Evolutionary conservation across 2,113 vertebrate species (phyloP).

Genomic region (Etheostoma cragini): DNA sequence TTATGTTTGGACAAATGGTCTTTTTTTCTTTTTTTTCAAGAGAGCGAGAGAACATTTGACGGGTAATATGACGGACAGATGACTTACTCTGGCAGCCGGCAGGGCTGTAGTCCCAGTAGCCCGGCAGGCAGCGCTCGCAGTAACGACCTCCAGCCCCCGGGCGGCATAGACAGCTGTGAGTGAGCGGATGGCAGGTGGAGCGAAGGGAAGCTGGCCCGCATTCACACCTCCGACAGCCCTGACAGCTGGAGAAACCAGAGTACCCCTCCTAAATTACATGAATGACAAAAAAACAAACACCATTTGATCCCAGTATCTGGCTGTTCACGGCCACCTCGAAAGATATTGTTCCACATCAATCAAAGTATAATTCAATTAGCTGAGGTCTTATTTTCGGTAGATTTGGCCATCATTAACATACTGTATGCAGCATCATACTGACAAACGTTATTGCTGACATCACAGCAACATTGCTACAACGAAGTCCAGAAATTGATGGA

Average conservation of each 20-base stretch:
- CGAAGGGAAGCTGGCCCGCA: constrained; percentile 82
- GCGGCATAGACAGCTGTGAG: constrained; percentile 84
- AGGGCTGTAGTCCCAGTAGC: constrained; percentile 85
- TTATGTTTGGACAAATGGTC: constrained; percentile 22
- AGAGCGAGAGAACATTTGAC: constrained; percentile 17
- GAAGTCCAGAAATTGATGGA: background rate
- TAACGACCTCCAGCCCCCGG: constrained; percentile 84
- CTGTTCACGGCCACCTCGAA: constrained; percentile 3
- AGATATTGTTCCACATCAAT: background rate
- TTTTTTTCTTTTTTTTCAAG: background rate
- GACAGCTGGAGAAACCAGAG: constrained; percentile 86
- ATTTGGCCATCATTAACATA: background rate
- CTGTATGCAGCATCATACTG: background rate
- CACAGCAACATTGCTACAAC: background rate
- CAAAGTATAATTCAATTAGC: background rate
- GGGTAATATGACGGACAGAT: background rate
- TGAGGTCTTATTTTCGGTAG: background rate
- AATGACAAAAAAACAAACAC: constrained; percentile 36
- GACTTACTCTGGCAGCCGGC: constrained; percentile 86
- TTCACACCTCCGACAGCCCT: constrained; percentile 85
- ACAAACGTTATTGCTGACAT: background rate
- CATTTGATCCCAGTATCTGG: constrained; percentile 2
- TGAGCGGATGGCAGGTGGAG: constrained; percentile 84
- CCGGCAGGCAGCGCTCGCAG: constrained; percentile 85
- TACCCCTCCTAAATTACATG: constrained; percentile 80